Percentiles rank a stretch among this genome's conserved stretches.
These are phyloP conservation scores for Mamestra configurata DNA, from an alignment of 1,140 invertebrate species.

Conservation along the genomic window DNA sequence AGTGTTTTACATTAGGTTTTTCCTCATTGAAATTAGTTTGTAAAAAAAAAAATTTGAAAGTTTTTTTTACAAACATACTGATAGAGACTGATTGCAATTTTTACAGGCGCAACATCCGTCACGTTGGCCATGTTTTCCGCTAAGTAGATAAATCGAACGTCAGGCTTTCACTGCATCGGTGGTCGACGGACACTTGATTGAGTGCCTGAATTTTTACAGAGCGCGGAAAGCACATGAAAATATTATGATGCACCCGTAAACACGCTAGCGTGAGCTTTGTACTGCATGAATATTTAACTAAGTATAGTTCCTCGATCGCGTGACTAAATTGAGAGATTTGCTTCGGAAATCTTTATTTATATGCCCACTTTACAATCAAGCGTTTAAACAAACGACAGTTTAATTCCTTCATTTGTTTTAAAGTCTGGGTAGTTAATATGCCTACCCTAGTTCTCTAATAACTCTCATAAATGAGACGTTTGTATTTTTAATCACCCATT, in stretches of 20 bases:
- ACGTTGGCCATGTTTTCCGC: neutral
- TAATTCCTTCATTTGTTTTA: neutral
- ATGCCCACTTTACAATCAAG: neutral
- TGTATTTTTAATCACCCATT: no score
- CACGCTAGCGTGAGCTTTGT: conserved; percentile 31
- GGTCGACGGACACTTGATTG: conserved; percentile 21
- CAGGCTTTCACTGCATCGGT: neutral
- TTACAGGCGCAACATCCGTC: conserved; percentile 10
- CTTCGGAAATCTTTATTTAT: conserved; percentile 1
- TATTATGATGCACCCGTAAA: conserved; percentile 33
- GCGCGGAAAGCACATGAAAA: conserved; percentile 16
- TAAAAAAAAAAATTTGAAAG: no score
- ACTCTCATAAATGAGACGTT: neutral
- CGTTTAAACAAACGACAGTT: no score
- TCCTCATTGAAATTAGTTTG: no score
- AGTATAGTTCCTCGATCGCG: conserved; percentile 17
- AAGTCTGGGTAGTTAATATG: neutral
- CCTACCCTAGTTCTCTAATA: neutral
- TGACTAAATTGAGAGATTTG: neutral
- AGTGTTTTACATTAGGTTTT: no score
- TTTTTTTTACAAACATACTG: no score
- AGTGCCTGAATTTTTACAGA: conserved; percentile 13
- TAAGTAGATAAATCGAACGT: conserved; percentile 30
- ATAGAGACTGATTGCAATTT: no score
- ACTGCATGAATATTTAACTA: conserved; percentile 6